Percentiles rank a stretch among this genome's conserved stretches.
Evolutionary conservation across 2,113 vertebrate species (phyloP).

Genomic region (Tautogolabrus adspersus): DNA sequence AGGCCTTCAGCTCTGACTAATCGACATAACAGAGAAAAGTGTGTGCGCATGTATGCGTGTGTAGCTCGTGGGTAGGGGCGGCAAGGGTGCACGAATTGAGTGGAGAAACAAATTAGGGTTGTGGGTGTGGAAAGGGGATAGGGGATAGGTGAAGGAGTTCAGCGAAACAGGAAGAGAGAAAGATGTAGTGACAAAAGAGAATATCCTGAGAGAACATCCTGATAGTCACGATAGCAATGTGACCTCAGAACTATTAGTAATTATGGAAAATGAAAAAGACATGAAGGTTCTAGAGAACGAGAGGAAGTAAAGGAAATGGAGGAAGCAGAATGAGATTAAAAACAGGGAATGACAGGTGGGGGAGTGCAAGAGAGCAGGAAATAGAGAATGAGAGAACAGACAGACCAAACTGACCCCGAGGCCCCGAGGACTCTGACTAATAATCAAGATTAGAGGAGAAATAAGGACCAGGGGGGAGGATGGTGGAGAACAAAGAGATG

Average conservation of each 20-base stretch:
- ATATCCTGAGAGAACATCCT: conserved; percentile 31
- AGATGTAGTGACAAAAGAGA: conserved; percentile 11
- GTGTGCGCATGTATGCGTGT: conserved; percentile 11
- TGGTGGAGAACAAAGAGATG: neutral
- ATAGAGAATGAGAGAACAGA: conserved; percentile 44
- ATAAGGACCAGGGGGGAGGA: neutral
- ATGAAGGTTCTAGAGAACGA: conserved; percentile 5
- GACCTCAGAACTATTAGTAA: conserved; percentile 20
- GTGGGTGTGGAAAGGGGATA: conserved; percentile 17
- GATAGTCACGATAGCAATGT: conserved; percentile 18
- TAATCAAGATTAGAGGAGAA: conserved; percentile 24
- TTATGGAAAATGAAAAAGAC: conserved; percentile 36
- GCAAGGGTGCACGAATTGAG: conserved; percentile 26
- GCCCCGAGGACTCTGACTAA: conserved; percentile 40
- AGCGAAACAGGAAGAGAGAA: conserved; percentile 25
- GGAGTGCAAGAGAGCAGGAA: conserved; percentile 29
- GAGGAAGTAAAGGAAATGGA: conserved; percentile 46
- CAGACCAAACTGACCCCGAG: conserved; percentile 48
- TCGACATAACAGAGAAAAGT: conserved; percentile 53
- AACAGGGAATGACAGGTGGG: conserved; percentile 35
- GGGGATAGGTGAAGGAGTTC: conserved; percentile 52
- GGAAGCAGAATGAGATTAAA: conserved; percentile 27
- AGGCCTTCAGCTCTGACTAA: conserved; percentile 72
- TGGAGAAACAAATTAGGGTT: conserved; percentile 61
- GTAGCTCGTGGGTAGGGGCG: neutral